Percentiles rank a stretch among this genome's conserved stretches.
These are phyloP conservation scores for Spea multiplicata DNA, from an alignment of 2,113 vertebrate species.

Conservation along the genomic window DNA sequence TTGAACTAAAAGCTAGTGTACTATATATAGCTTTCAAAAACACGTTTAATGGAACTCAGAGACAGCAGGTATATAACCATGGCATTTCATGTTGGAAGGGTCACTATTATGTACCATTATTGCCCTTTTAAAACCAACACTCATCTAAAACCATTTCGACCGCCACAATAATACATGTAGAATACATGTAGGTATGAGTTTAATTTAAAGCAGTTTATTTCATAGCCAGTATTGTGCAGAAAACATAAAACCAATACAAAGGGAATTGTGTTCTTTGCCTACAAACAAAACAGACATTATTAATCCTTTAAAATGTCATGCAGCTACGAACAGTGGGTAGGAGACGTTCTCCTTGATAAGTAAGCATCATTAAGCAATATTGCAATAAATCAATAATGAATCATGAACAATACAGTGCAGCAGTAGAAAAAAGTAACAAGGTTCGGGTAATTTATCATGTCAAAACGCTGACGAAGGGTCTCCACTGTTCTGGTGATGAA, in stretches of 20 bases:
- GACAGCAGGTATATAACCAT: too few relatives aligned
- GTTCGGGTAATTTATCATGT: constrained; percentile 45
- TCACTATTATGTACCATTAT: too few relatives aligned
- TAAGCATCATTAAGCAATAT: constrained; percentile 50
- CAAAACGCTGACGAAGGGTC: constrained; percentile 39
- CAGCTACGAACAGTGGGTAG: constrained; percentile 37
- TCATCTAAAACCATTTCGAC: too few relatives aligned
- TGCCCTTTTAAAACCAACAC: too few relatives aligned
- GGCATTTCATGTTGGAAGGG: too few relatives aligned
- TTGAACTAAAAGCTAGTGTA: too few relatives aligned
- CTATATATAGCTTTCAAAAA: too few relatives aligned
- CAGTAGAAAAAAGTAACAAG: constrained; percentile 43
- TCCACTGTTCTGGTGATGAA: constrained; percentile 28
- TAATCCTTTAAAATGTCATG: constrained; percentile 48
- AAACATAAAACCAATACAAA: constrained; percentile 27
- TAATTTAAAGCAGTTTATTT: constrained; percentile 8
- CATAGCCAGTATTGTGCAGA: constrained; percentile 18
- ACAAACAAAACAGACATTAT: constrained; percentile 36
- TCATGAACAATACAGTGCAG: constrained; percentile 47
- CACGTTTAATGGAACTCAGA: too few relatives aligned
- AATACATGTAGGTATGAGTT: too few relatives aligned
- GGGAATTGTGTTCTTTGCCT: constrained; percentile 18
- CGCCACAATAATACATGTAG: too few relatives aligned
- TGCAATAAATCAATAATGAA: constrained; percentile 51
- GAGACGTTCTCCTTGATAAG: constrained; percentile 43